These are phyloP conservation scores for Electrophaes corylata DNA, from an alignment of 2,888 invertebrate genomes.

Conservation along the genomic window DNA sequence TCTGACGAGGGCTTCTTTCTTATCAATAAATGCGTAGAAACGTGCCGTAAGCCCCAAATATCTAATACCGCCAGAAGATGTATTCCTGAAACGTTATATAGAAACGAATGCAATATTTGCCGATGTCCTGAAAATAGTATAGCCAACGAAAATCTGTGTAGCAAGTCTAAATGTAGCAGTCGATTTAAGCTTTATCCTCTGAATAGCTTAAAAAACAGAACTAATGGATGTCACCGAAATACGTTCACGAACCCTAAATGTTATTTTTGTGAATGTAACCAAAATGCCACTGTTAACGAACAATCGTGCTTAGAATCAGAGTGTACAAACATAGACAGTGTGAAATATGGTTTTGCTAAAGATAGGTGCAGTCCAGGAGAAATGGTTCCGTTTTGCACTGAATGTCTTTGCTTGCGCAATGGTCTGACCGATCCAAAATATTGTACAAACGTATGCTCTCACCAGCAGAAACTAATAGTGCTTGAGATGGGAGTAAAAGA, in stretches of 20 bases:
- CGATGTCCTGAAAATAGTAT: constrained; percentile 61
- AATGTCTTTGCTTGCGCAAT: constrained; percentile 66
- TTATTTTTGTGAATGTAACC: constrained; percentile 66
- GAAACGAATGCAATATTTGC: constrained; percentile 65
- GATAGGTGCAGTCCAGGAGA: constrained; percentile 61
- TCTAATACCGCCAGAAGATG: constrained; percentile 49
- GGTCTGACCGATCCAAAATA: constrained; percentile 55
- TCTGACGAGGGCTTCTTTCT: constrained; percentile 64
- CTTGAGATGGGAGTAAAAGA: constrained; percentile 59
- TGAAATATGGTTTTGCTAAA: constrained; percentile 46
- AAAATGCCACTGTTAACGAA: constrained; percentile 57
- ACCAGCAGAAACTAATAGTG: constrained; percentile 60
- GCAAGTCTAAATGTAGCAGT: constrained; percentile 49
- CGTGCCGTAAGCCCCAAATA: constrained; percentile 49
- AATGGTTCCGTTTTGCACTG: constrained; percentile 63
- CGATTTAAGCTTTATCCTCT: constrained; percentile 39
- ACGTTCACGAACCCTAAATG: constrained; percentile 64
- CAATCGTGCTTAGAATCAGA: constrained; percentile 61
- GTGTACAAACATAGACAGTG: constrained; percentile 53
- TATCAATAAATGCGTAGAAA: constrained; percentile 63
- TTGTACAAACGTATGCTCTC: constrained; percentile 64
- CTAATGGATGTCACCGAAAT: constrained; percentile 53
- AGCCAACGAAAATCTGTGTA: constrained; percentile 54
- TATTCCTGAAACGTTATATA: constrained; percentile 61
- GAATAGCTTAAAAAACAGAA: constrained; percentile 42